Percentiles rank a stretch among this genome's conserved stretches.
Conservation (phyloP, 1,140 invertebrate species). For the Vanessa atalanta region DNA sequence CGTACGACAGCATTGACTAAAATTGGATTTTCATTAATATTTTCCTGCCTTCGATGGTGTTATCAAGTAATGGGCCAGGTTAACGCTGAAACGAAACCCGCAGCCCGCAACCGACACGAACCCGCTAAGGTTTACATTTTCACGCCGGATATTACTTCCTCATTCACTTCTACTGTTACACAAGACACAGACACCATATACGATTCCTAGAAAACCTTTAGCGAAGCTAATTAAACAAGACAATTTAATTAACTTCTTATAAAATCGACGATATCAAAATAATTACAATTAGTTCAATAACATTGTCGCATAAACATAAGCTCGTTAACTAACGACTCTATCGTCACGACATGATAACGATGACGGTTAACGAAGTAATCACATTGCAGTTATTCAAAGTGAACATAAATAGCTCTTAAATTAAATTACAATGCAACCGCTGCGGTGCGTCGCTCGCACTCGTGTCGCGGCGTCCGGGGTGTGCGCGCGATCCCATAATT, state of each 20-base stretch:
- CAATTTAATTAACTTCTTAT: background rate
- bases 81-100: slow-evolving; percentile 1
- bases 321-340: slow-evolving; percentile 14
- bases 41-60: background rate
- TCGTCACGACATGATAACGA: slow-evolving; percentile 6
- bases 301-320: background rate
- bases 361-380: slow-evolving; percentile 16
- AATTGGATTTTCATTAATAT: background rate
- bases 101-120: slow-evolving; percentile 4
- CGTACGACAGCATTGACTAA: background rate
- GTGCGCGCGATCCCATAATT: slow-evolving; percentile 35
- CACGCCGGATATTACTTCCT: slow-evolving; percentile 16
- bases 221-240: background rate
- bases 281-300: slow-evolving; percentile 14
- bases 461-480: slow-evolving; percentile 28
- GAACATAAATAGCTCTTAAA: slow-evolving; percentile 42
- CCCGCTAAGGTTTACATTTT: slow-evolving; percentile 9
- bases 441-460: slow-evolving; percentile 38
- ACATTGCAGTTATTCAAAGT: slow-evolving; percentile 24
- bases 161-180: background rate
- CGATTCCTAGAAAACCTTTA: background rate
- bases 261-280: background rate
- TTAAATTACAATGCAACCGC: slow-evolving; percentile 37
- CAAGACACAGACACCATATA: background rate
- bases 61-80: background rate